Percentiles rank a stretch among this genome's conserved stretches.
phyloP scores from a whole-genome alignment of 2,113 vertebrate genomes.

The Galeopterus variegatus region DNA sequence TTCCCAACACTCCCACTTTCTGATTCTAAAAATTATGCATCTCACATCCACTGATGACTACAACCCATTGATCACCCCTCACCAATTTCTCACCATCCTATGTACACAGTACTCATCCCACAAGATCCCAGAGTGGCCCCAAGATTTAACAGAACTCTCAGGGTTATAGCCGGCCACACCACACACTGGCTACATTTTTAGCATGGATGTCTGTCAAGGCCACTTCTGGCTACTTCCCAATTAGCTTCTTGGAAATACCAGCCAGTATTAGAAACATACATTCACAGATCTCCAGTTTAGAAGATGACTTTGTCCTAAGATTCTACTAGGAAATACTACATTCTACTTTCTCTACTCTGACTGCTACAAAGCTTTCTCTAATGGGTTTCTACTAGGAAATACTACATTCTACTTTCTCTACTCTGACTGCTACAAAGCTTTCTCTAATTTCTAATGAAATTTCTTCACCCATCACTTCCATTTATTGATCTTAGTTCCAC shows the following conservation, averaged over 20 bases:
- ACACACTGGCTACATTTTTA: background rate
- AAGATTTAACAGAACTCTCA: background rate
- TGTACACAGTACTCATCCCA: background rate
- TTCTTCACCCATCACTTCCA: background rate
- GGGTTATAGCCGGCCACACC: background rate
- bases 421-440: background rate
- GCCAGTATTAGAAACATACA: background rate
- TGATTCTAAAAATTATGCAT: background rate
- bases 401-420: background rate
- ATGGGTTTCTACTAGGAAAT: background rate
- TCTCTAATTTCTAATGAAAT: slow-evolving; percentile 15
- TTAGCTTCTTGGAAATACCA: background rate
- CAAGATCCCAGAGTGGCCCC: background rate
- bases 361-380: background rate
- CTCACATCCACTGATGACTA: background rate
- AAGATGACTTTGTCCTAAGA: background rate
- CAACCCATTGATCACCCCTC: background rate
- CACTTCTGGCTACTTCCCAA: background rate
- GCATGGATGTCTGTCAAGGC: background rate
- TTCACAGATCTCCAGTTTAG: background rate
- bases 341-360: slow-evolving; percentile 27
- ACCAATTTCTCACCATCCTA: background rate
- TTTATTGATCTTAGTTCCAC: background rate
- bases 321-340: background rate
- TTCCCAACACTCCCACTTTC: background rate